Base-by-base conservation (phyloP, 2,888 invertebrate genomes). In the Acronicta psi region DNA sequence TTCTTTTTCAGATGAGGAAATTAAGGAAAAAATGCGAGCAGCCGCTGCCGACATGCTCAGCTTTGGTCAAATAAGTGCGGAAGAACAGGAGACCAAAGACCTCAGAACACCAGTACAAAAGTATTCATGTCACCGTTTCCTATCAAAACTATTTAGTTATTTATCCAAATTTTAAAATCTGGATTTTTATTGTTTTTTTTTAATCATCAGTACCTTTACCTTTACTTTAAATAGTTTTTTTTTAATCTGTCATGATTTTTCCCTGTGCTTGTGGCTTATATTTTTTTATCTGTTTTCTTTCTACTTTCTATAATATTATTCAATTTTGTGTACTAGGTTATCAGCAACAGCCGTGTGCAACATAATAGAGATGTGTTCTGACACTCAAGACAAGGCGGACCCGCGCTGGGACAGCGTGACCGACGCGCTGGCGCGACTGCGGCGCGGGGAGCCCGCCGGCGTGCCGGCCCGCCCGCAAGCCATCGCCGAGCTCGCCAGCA, bases 31-130 rank as follows among this genome's bases (percentile, higher is more conserved):
- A 69, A 90, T 92, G 73, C 90, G 93, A 0, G 67, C 77, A 3
- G 89, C 90, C 0, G 93, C 93, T 0, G 82, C 83, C 0, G 93
- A 92, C 14, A 87, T 93, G 16, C 75, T 93, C 0, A 89, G 87
- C 58, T 88, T 78, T 49, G 84, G 87, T 7, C 78, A 87, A 58
- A 17, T 84, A 0, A 56, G 74, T 7, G 89, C 88, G 5, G 85
- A 87, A 25, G 79, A 82, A 5, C 81, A 84, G 0, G 80, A 85
- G 18, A 41, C 49, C 0, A 84, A 82, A 31, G 82, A 88, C 6
- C 64, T 82, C 2, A 83, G 93, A 47, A 75, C 92, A 31, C 92
- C 93, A 0, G 74, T 75, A 18, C 87, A 88, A 25, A 87, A 85
- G 93, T 93, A 71, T 80, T 85, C 79, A 41, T 23, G 9, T 7